Conservation (phyloP, 2,797 vertebrate genomes). For the Ammospiza maritima region DNA sequence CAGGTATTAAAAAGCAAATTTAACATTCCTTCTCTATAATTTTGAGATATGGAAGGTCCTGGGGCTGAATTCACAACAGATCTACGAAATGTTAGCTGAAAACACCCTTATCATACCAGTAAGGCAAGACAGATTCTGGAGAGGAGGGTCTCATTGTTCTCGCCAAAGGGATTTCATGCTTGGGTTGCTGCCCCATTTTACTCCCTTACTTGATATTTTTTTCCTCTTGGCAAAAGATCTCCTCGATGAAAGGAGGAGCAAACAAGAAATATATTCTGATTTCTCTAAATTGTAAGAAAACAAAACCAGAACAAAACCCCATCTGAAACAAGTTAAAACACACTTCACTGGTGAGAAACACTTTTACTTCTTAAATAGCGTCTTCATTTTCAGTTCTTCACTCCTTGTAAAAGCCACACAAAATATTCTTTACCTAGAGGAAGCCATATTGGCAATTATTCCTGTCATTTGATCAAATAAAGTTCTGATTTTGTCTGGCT, state of each 20-base stretch:
- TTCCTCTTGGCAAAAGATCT: constrained; percentile 36
- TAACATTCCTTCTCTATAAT: background rate
- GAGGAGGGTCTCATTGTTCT: constrained; percentile 69
- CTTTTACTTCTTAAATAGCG: constrained; percentile 8
- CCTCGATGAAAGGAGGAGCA: constrained; percentile 42
- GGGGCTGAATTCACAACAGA: constrained; percentile 6
- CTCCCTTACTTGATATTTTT: constrained; percentile 57
- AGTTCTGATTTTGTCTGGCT: constrained; percentile 11
- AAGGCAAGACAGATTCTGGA: constrained; percentile 47
- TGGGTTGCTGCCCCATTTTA: constrained; percentile 64
- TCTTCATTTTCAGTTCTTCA: constrained; percentile 45
- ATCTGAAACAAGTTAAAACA: background rate
- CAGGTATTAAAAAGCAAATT: background rate
- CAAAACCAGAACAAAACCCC: background rate
- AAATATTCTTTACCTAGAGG: background rate
- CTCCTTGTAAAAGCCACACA: constrained; percentile 23
- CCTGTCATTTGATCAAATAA: constrained; percentile 42
- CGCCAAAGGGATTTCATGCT: constrained; percentile 68
- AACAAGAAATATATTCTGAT: constrained; percentile 54
- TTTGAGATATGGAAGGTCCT: background rate
- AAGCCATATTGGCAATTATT: constrained; percentile 54
- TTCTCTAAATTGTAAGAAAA: constrained; percentile 33
- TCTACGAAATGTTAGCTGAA: background rate
- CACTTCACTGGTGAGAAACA: background rate
- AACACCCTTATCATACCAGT: constrained; percentile 12